Base-by-base conservation (phyloP, 2,888 invertebrate species). In the Sylvicola fuscatus region DNA sequence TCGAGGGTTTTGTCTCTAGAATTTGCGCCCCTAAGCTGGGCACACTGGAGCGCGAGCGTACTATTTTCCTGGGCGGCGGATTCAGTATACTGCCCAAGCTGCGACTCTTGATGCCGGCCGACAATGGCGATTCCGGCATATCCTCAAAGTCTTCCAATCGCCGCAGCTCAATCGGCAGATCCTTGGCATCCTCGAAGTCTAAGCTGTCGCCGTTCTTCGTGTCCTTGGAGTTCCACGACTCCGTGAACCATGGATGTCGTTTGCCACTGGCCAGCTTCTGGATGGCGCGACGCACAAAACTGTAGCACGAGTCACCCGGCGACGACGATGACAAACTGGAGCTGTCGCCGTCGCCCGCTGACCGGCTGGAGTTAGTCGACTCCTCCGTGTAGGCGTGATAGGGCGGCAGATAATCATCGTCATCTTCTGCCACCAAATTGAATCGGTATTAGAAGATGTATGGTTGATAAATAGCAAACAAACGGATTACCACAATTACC, bases 251-350 rank as follows among this genome's bases (percentile, higher is more conserved):
- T 6, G 75, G 72, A 41, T 70, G 65, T 6, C 68, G 69, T 1
- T 70, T 65, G 6, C 77, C 68, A 3, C 83, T 80, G 3, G 86
- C 84, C 34, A 86, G 58, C 60, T 83, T 78, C 65, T 73, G 79
- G 34, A 90, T 68, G 10, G 89, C 89, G 48, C 84, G 68, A 33
- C 89, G 66, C 4, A 90, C 86, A 54, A 90, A 90, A 47, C 87
- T 87, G 58, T 90, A 90, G 54, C 90, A 90, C 3, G 87, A 87
- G 61, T 89, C 89, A 51, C 87, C 87, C 3, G 89, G 89, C 42
- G 84, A 86, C 1, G 58, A 58, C n/a, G 58, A 58, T 5, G 86
- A 86, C 27, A 87, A 66, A 42, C 84, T 86, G 14, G 87, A 86
- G 41, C 83, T 84, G 46, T 84, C 83, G 14, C 54, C 61, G 57